Conservation (phyloP, 2,888 invertebrate species). For the Pristionchus japonicus region DNA sequence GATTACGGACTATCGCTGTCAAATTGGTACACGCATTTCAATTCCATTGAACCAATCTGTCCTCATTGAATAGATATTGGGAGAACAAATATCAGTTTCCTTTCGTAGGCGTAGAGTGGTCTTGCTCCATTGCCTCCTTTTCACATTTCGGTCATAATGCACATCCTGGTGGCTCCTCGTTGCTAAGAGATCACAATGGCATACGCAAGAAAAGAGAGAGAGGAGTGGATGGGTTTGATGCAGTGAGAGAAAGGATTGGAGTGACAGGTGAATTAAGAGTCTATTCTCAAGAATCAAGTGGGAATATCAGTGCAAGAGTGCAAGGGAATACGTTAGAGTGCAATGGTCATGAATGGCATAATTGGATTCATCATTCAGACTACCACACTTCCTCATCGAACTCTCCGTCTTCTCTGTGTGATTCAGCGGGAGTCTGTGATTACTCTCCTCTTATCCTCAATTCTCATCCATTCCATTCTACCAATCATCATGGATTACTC, state of each 20-base stretch:
- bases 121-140: not conserved
- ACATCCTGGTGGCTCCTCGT: not conserved
- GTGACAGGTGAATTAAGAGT: not conserved
- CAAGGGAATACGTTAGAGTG: too few relatives aligned
- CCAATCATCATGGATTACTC: not conserved
- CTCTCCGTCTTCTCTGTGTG: slow-evolving; percentile 61
- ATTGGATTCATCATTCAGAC: slow-evolving; percentile 31
- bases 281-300: too few relatives aligned
- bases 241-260: not conserved
- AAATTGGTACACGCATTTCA: not conserved
- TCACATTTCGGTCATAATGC: not conserved
- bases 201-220: not conserved
- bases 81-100: not conserved
- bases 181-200: slow-evolving; percentile 15
- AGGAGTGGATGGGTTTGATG: not conserved
- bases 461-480: slow-evolving; percentile 34
- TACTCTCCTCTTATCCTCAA: slow-evolving; percentile 22
- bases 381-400: slow-evolving; percentile 52
- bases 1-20: not conserved
- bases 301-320: too few relatives aligned
- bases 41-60: not conserved
- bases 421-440: slow-evolving; percentile 18
- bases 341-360: too few relatives aligned
- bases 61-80: not conserved
- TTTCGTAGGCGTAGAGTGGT: not conserved